A percentile compares a stretch with the other conserved stretches of the same genome.
Conservation (phyloP, 2,888 invertebrate species). For the Labia minor region DNA sequence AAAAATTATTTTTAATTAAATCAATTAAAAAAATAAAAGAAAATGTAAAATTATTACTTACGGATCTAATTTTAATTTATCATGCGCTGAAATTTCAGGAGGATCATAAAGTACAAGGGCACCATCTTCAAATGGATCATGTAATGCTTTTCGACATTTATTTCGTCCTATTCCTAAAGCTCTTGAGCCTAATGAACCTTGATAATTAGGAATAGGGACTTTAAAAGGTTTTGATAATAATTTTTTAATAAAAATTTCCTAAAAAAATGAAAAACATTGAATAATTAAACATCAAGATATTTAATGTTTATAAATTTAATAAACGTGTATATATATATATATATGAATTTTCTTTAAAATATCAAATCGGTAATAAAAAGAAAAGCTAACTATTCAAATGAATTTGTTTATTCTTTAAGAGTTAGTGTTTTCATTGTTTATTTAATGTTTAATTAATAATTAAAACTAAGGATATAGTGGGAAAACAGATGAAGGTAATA, state of each 20-base stretch:
- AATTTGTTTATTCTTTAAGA: too few species aligned
- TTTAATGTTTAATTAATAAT: too few species aligned
- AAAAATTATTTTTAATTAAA: too few species aligned
- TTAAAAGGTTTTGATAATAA: conserved; percentile 79
- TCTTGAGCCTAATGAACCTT: conserved; percentile 57
- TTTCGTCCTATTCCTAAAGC: conserved; percentile 63
- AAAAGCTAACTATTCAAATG: conserved; percentile 19
- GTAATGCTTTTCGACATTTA: conserved; percentile 53
- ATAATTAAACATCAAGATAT: neutral
- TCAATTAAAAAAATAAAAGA: neutral
- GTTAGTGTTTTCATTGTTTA: too few species aligned
- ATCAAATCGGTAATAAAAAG: conserved; percentile 26
- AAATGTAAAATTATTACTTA: conserved; percentile 33
- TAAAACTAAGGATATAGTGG: too few species aligned
- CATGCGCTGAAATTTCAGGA: conserved; percentile 73
- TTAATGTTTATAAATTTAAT: too few species aligned
- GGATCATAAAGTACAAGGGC: conserved; percentile 82
- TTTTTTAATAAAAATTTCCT: conserved; percentile 73
- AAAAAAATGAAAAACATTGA: conserved; percentile 23
- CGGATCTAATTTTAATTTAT: conserved; percentile 68
- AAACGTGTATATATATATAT: too few species aligned
- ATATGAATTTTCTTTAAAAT: too few species aligned
- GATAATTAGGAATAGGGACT: conserved; percentile 85
- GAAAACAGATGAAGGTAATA: too few species aligned
- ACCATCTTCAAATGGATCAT: conserved; percentile 86